A percentile compares a stretch with the other conserved stretches of the same genome.
Evolutionary conservation across 2,797 vertebrate genomes (phyloP).

Genomic region (Pangasius larnaudii): DNA sequence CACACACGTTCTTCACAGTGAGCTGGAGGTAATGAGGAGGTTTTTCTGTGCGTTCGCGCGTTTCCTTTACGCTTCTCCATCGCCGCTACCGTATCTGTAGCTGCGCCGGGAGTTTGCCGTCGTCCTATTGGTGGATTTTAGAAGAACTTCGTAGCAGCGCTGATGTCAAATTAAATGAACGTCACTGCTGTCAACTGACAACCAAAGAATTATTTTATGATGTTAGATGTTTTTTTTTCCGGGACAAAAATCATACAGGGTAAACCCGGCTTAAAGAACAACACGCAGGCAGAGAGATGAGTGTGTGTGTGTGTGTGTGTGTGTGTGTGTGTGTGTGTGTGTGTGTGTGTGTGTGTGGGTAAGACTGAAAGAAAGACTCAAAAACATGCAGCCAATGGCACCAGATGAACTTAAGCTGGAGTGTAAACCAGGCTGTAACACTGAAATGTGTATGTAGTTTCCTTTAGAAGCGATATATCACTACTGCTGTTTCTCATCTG

Average conservation of each 20-base stretch:
- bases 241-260: not conserved
- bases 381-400: not conserved
- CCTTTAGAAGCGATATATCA: no score
- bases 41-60: not conserved
- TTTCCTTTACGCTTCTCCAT: not conserved
- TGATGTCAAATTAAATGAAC: not conserved
- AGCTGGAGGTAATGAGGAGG: not conserved
- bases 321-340: not conserved
- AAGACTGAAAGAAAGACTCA: not conserved
- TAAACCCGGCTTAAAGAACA: constrained; percentile 6
- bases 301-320: not conserved
- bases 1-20: not conserved
- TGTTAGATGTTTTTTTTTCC: not conserved
- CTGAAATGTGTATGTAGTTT: not conserved
- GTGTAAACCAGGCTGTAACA: not conserved
- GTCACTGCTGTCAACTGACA: not conserved
- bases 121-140: no score
- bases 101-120: no score
- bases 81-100: not conserved
- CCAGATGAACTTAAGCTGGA: constrained; percentile 22
- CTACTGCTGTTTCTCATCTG: not conserved
- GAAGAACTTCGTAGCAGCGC: not conserved
- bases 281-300: not conserved
- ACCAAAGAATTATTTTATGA: not conserved
- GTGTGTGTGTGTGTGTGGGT: not conserved